Evolutionary conservation across 2,113 vertebrate species (phyloP).

Genomic region (Amphiprion percula): DNA sequence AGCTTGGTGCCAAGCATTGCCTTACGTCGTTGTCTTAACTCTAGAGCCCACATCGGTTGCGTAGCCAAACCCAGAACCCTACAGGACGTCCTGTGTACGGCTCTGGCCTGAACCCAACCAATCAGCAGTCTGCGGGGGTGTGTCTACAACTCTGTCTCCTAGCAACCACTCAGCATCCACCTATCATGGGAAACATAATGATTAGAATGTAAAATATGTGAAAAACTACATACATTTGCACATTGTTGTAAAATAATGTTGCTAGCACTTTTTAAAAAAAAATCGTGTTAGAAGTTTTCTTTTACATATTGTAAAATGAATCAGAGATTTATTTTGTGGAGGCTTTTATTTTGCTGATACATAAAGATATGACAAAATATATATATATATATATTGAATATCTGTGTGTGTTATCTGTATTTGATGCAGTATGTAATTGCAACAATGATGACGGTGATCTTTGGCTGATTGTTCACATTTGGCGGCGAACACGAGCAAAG

Average conservation of each 20-base stretch:
- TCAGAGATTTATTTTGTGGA: conserved; percentile 86
- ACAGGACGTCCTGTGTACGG: conserved; percentile 3
- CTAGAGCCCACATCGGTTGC: conserved; percentile 42
- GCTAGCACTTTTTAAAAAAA: conserved; percentile 74
- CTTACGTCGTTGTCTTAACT: conserved; percentile 83
- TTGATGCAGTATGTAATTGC: conserved; percentile 78
- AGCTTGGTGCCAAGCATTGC: conserved; percentile 71
- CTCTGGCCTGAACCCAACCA: conserved; percentile 15
- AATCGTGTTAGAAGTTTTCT: conserved; percentile 64
- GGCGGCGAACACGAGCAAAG: conserved; percentile 12
- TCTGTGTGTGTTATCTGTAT: conserved; percentile 78
- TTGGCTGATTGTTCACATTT: conserved; percentile 58
- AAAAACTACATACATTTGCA: conserved; percentile 74
- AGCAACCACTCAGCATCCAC: conserved; percentile 33
- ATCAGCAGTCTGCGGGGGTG: conserved; percentile 55
- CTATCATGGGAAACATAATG: conserved; percentile 17
- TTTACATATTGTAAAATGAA: conserved; percentile 83
- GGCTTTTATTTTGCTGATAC: conserved; percentile 83
- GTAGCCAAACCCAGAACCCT: conserved; percentile 57
- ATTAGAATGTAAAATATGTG: conserved; percentile 73
- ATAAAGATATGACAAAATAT: conserved; percentile 64
- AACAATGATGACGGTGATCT: conserved; percentile 52
- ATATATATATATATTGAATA: conserved; percentile 69
- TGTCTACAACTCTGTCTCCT: conserved; percentile 78
- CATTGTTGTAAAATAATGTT: conserved; percentile 79